Evolutionary conservation across 2,888 invertebrate species (phyloP), one percentile per base, ranked within the genome.

Genomic region (Stratiomys singularior): DNA sequence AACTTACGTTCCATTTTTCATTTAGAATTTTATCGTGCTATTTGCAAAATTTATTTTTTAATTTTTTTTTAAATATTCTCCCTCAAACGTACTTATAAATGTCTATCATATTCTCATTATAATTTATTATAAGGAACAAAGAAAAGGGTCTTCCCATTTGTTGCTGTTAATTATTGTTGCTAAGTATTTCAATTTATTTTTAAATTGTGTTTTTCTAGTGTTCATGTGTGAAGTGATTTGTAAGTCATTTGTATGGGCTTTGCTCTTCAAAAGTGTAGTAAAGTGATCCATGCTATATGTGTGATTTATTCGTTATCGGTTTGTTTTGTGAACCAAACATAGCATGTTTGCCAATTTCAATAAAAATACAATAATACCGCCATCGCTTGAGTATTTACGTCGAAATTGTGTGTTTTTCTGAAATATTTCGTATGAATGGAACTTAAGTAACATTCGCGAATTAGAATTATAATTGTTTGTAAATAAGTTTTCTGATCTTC

Each of bases 81-180:
- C 47, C 13, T 71, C 47, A 28, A 47, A 15, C 67, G 23, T 71
- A 60, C 60, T 25, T 18, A 23, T 25, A 7, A 60, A 15, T 56
- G 23, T 18, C 56, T 72, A 72, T 30, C 28, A 30, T n/a, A 56
- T 25, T 56, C 56, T 3, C 37, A 58, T 56, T 72, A 58, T 46
- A 13, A 25, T 71, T 56, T 30, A 56, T 56, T 28, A 72, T 72
- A 58, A 72, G 72, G 72, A 72, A 72, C 72, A 72, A 72, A 56
- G 58, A 30, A 72, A 72, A 72, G 72, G 72, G 56, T 27, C 15
- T 60, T 7, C 28, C 7, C 28, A 28, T 25, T 67, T 37, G 27
- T 44, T 23, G 2, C 30, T 64, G 37, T 64, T 2, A 13, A 44
- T 67, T 67, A 46, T 44, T 44, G 64, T 71, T 71, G 27, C 46